Evolutionary conservation across 2,797 vertebrate genomes (phyloP), one percentile per base, ranked within the genome.

Genomic region (Lutjanus argentimaculatus): DNA sequence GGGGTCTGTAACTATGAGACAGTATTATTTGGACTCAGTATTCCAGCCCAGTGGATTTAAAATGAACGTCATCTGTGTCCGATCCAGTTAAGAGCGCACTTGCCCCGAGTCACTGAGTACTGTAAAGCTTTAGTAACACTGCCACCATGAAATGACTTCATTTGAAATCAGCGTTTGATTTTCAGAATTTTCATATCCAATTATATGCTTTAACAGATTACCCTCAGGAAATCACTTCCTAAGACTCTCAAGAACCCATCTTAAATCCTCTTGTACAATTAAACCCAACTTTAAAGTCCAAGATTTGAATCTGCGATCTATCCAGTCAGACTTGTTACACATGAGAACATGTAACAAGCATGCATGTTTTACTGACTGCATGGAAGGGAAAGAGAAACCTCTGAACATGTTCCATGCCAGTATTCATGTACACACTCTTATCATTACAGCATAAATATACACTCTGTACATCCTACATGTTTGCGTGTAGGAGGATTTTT

Each of bases 61-160:
- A 46, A 46, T 46, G 17, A 85, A 22, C 19, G 46, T 49, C 36
- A 51, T 48, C 73, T 70, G 42, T 65, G 53, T 65, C 64, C 42
- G 67, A 81, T 79, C 58, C n/a, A 43, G 36, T 62, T 65, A 70
- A 51, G 25, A 45, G 59, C 69, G 6, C 66, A 21, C 17, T 67
- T 40, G 67, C 73, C 78, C 79, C 16, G 1, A 64, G 79, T 70
- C 66, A 72, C 10, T 51, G n/a, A 65, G 22, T 6, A 48, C 56
- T 25, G 36, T 12, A 45, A 63, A 59, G 69, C 65, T 42, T 71
- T 45, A 52, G 13, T 25, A 49, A 40, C 25, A 22, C 58, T 25
- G 25, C 55, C 57, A 72, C 52, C 72, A 76, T 80, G 40, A 83
- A 87, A 87, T 45, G 1, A 79, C 62, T 79, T 79, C 15, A 63